Evolutionary conservation across 2,113 vertebrate genomes (phyloP).

Genomic region (Pygoscelis adeliae): DNA sequence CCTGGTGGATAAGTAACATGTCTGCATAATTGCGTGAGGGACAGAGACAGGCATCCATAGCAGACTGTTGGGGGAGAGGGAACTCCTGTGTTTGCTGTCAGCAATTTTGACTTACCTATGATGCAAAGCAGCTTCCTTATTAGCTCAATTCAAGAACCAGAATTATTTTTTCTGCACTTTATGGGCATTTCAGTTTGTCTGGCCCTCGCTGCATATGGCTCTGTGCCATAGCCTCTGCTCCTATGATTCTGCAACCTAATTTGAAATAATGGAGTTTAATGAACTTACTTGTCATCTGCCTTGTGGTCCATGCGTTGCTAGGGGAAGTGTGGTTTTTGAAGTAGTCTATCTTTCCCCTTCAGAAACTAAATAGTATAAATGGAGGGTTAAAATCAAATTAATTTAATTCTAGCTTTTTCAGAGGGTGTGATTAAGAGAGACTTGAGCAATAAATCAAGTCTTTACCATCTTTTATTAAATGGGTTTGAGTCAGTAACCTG

Average conservation of each 20-base stretch:
- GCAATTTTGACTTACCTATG: not conserved
- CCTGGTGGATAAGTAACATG: not conserved
- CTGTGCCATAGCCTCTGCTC: not conserved
- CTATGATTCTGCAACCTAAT: not conserved
- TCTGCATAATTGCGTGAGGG: accelerated
- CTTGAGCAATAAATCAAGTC: not conserved
- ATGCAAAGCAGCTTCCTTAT: not conserved
- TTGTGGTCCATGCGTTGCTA: not conserved
- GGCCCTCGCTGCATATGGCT: not conserved
- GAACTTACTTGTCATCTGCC: not conserved
- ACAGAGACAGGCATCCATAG: not conserved
- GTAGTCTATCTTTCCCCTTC: not conserved
- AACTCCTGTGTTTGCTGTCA: not conserved
- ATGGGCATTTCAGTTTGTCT: not conserved
- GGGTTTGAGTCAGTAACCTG: not conserved
- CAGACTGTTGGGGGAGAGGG: not conserved
- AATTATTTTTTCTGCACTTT: not conserved
- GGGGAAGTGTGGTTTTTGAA: not conserved
- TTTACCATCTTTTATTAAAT: not conserved
- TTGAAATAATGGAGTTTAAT: not conserved
- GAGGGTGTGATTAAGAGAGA: not conserved
- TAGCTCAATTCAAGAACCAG: not conserved
- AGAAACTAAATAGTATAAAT: not conserved
- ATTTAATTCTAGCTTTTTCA: not conserved
- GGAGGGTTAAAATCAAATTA: not conserved